A percentile compares a stretch with the other conserved stretches of the same genome.
Conservation (phyloP, 2,888 invertebrate genomes). For the Helicoverpa assulta region DNA sequence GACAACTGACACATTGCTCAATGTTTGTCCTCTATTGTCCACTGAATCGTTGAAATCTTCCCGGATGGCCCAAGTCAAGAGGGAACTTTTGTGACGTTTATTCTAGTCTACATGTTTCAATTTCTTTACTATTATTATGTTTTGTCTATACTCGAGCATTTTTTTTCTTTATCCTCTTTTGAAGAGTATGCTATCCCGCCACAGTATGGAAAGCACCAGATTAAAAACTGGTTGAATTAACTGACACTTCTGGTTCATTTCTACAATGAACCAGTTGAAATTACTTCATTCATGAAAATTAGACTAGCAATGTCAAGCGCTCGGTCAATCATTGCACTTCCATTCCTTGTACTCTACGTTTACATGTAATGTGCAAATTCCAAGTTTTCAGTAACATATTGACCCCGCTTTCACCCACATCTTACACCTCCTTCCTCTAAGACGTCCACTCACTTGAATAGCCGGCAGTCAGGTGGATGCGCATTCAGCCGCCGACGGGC, state of each 20-base stretch:
- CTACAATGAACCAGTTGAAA: too few relatives aligned
- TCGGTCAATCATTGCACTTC: not conserved
- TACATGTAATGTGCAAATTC: not conserved
- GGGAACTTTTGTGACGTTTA: too few relatives aligned
- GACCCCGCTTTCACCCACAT: conserved; percentile 24
- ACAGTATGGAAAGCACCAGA: too few relatives aligned
- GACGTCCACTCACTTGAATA: conserved; percentile 59
- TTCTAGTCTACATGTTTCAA: too few relatives aligned
- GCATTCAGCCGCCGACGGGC: conserved; percentile 68
- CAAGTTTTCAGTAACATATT: not conserved
- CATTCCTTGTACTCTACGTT: not conserved
- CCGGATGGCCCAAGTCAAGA: conserved; percentile 37
- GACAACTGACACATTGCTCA: conserved; percentile 62
- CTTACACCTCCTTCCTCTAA: conserved; percentile 36
- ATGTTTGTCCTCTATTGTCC: conserved; percentile 60
- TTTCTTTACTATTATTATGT: too few relatives aligned
- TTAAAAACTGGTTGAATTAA: too few relatives aligned
- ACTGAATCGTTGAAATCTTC: conserved; percentile 52
- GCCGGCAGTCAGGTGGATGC: conserved; percentile 69
- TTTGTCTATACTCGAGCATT: too few relatives aligned
- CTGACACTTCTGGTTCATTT: too few relatives aligned
- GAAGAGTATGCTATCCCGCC: too few relatives aligned
- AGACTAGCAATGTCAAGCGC: not conserved
- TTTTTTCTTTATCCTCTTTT: too few relatives aligned
- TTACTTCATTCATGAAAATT: not conserved